Base-by-base conservation (phyloP, 2,113 vertebrate species). In the Nycticryphes semicollaris region DNA sequence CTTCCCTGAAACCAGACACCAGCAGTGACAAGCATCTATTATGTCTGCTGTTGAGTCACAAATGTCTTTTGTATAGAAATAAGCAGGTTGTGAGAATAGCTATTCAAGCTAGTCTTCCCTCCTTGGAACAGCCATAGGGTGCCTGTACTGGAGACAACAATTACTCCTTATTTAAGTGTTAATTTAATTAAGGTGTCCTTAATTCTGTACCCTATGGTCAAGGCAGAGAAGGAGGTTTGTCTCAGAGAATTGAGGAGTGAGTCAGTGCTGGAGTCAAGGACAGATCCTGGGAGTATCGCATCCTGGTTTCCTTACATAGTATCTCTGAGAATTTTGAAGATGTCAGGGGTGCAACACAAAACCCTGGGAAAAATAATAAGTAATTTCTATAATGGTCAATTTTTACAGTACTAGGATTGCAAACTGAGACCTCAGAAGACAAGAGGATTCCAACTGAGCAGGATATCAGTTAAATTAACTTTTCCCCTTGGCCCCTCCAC, bases 381-480 rank as follows among this genome's bases (percentile, higher is more conserved):
- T 35, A 80, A 66, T 84, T 94, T 87, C 48, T 79, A 21, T 57
- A 89, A 79, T 43, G 81, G 80, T 45, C 10, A 30, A 51, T 69
- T 96, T 90, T 89, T 79, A 67, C 62, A 77, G 72, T 23, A 18
- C 70, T 51, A 39, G 47, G 82, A 87, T 57, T 87, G 59, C 75
- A 91, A 89, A 64, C 70, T 51, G 73, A 93, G 83, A 59, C n/a
- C 74, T 96, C 54, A 27, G 89, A 90, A 90, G 85, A 76, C 79
- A 84, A 76, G 35, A 51, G 23, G 7, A 84, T 89, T 93, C 53
- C 77, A 95, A 1, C 23, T 18, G 66, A 94, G 53, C 73, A 82
- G 87, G 81, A 67, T 91, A 91, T 94, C 93, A 87, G 48, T 67
- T 45, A 79, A 92, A 84, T 93, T 93, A 95, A 95, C 76, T 90